Base-by-base conservation (phyloP, 2,113 vertebrate genomes). In the Prinia subflava region DNA sequence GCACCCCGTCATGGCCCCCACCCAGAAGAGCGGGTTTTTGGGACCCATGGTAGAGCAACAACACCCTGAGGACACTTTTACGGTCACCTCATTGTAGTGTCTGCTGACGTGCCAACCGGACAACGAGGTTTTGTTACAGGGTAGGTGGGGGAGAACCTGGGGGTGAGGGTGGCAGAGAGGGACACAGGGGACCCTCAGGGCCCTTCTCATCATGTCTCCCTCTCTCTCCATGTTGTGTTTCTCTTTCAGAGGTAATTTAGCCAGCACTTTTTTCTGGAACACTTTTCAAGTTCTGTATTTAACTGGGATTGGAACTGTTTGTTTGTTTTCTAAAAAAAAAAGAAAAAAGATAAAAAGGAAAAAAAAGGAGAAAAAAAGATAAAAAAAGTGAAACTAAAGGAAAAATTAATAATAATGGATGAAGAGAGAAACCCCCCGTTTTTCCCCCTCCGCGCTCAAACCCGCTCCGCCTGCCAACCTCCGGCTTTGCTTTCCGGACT, bases 11-110 rank as follows among this genome's bases (percentile, higher is more conserved):
- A 97, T 98, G 96, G 97, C 98, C 91, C 93, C 98, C 97, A 95
- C 98, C 98, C 98, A 98, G 96, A 98, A 98, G 98, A 98, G 94
- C 31, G 98, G 98, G 92, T 99, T 99, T 96, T 98, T 99, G 98
- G 99, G 99, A 97, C 99, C 99, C 94, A 98, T 99, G 97, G 98
- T 99, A 96, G 99, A 99, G 95, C 99, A 99, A 95, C 98, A 98
- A 75, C 98, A 99, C 94, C 98, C 98, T 14, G 99, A 99, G 95
- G 99, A 99, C 98, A 99, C 98, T 98, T 99, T 99, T 98, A 99
- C 99, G 68, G 99, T 99, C 98, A 99, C 99, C 98, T 99, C 99
- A 98, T 99, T 99, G 98, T 99, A 99, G 99, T 98, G 98, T 96
- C 97, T 97, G 97, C 97, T 96, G 97, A 97, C 97, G 98, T 99